Conservation (phyloP, 2,888 invertebrate genomes). For the Cerceris rybyensis region DNA sequence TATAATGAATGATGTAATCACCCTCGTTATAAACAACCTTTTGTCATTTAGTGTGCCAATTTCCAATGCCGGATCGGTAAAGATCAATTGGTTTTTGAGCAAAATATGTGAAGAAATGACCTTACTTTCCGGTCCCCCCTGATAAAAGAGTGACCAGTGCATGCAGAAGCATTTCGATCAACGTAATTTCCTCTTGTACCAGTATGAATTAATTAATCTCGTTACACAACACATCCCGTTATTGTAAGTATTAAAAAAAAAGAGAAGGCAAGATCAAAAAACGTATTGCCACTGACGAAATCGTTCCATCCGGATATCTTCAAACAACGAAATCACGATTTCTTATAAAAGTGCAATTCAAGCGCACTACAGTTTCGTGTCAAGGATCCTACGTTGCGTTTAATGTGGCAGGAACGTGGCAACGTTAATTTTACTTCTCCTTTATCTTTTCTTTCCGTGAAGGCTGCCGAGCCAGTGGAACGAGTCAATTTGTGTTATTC, state of each 20-base stretch:
- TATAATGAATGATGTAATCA: too few species aligned
- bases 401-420: constrained; percentile 23
- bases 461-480: constrained; percentile 68
- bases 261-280: not conserved
- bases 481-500: constrained; percentile 64
- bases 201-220: too few species aligned
- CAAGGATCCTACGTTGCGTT: constrained; percentile 56
- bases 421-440: constrained; percentile 39
- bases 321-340: not conserved
- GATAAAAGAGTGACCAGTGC: too few species aligned
- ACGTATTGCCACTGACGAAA: not conserved
- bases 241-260: not conserved
- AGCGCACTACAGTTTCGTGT: constrained; percentile 53
- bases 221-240: too few species aligned
- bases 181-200: too few species aligned
- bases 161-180: too few species aligned
- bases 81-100: too few species aligned
- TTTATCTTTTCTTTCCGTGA: constrained; percentile 39
- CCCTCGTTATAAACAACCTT: too few species aligned
- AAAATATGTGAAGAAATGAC: too few species aligned
- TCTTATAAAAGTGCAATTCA: constrained; percentile 10
- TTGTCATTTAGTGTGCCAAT: too few species aligned
- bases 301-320: not conserved
- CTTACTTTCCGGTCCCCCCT: too few species aligned
- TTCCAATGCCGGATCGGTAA: too few species aligned